Base-by-base conservation (phyloP, 2,888 invertebrate species). In the Carabus problematicus region DNA sequence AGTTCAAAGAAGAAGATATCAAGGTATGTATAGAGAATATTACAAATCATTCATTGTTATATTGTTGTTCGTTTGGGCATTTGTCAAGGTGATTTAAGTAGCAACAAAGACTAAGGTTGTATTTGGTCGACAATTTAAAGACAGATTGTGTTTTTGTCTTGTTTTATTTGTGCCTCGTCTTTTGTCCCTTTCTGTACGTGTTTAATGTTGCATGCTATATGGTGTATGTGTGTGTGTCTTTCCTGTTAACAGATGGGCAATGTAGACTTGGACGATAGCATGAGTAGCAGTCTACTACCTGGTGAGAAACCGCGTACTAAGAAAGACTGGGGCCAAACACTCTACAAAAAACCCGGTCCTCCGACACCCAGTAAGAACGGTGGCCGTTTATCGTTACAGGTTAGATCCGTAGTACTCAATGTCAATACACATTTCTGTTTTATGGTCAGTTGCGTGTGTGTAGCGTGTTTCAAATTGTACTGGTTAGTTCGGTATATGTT, bases 321-420 rank as follows among this genome's bases (percentile, higher is more conserved):
- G 79, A 85, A 88, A 79, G 84, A 89, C 80, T 83, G 87, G 68
- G 87, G 88, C 71, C 88, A 90, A 79, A 92, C 90, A 0, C 89
- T 91, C 0, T 94, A 94, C 79, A 93, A 92, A 84, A 90, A 89
- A 76, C 94, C 94, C 0, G 94, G 94, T 0, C 94, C 93, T 55
- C 94, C 94, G 19, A 94, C 94, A 0, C 94, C 94, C 0, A 92
- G 92, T 82, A 94, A 93, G 82, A 90, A 92, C 79, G 92, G 91
- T 9, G 82, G 90, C 1, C 84, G 92, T 72, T 81, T 88, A 8
- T 93, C 93, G 0, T 85, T 89, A 56, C 89, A 89, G 79, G 88
- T 90, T 77, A 82, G 83, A 74, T 72, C 72, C 41, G 43, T 59
- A 56, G 40, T 56, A 6, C 16, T 18, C 29, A 3, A 12, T 45